Percentiles rank a stretch among this genome's conserved stretches.
Evolutionary conservation across 1,140 invertebrate genomes (phyloP).

Genomic region (Achroia grisella): DNA sequence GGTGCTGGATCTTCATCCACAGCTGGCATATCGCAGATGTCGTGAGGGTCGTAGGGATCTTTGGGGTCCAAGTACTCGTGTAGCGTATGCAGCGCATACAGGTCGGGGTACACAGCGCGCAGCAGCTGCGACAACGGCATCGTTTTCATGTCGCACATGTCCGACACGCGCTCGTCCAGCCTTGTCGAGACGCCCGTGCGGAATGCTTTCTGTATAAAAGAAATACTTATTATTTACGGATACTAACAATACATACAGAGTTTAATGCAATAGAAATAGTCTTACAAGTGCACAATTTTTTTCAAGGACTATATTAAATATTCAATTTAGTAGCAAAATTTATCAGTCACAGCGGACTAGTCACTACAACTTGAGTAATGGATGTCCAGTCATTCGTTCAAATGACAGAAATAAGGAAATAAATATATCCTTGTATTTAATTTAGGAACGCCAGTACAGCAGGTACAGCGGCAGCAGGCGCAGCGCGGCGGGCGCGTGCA

Average conservation of each 20-base stretch:
- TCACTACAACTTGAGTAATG: too few relatives aligned
- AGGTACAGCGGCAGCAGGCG: constrained; percentile 92
- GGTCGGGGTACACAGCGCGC: constrained; percentile 92
- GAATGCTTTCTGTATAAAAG: constrained; percentile 85
- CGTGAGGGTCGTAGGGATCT: neutral
- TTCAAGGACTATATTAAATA: too few relatives aligned
- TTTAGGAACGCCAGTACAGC: constrained; percentile 93
- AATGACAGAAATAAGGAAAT: too few relatives aligned
- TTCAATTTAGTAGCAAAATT: too few relatives aligned
- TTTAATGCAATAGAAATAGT: too few relatives aligned
- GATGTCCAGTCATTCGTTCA: too few relatives aligned
- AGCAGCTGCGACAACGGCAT: constrained; percentile 88
- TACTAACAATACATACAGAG: too few relatives aligned
- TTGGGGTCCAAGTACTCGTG: constrained; percentile 24
- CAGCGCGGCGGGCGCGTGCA: constrained; percentile 84
- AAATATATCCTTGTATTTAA: too few relatives aligned
- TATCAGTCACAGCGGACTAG: too few relatives aligned
- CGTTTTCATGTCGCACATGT: constrained; percentile 96
- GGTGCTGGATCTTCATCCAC: constrained; percentile 75
- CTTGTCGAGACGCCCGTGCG: constrained; percentile 89
- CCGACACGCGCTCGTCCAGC: constrained; percentile 93
- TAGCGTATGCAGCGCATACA: constrained; percentile 92
- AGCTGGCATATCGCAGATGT: too few relatives aligned
- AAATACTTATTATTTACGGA: too few relatives aligned
- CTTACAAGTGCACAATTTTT: too few relatives aligned